Conservation (phyloP, 1,140 invertebrate species). For the Platorchestia sp. region DNA sequence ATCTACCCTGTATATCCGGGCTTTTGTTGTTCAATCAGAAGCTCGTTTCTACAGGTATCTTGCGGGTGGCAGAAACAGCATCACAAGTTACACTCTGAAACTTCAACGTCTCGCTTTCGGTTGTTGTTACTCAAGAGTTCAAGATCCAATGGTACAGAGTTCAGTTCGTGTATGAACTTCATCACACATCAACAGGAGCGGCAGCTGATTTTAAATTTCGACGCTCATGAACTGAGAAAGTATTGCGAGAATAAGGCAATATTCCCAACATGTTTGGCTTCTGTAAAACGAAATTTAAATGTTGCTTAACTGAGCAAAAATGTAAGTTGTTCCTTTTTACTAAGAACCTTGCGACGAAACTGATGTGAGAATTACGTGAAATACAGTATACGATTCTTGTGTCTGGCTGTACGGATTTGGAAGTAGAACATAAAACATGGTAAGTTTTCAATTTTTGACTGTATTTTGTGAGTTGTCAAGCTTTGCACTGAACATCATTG, state of each 20-base stretch:
- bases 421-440: no score
- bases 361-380: neutral
- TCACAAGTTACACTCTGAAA: neutral
- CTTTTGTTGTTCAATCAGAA: conserved; percentile 97
- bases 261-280: neutral
- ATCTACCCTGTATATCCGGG: conserved; percentile 99
- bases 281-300: neutral
- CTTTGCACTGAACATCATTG: no score
- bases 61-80: conserved; percentile 80
- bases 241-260: neutral
- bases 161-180: neutral
- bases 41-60: conserved; percentile 99
- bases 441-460: no score
- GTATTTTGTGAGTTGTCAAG: no score
- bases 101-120: neutral
- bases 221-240: neutral
- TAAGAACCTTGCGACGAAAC: neutral
- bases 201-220: neutral
- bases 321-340: neutral
- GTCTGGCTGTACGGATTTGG: neutral
- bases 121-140: neutral
- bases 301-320: neutral
- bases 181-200: neutral
- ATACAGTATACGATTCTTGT: neutral
- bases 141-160: neutral